Evolutionary conservation across 2,113 vertebrate genomes (phyloP), one percentile per base, ranked within the genome.

Genomic region (Stercorarius parasiticus): DNA sequence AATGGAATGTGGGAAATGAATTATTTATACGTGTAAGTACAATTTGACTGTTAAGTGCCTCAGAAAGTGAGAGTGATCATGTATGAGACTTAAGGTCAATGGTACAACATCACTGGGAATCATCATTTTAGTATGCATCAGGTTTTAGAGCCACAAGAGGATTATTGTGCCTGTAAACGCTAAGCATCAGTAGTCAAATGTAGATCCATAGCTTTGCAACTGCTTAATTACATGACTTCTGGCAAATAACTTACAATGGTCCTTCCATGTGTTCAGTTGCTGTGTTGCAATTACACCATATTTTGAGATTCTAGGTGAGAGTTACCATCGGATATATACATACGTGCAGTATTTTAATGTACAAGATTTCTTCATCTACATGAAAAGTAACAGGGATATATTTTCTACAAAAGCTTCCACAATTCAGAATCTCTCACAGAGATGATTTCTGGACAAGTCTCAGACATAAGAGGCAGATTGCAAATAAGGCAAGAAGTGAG

Each of bases 391-490:
- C 15, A 25, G 19, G 22, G 22, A 36, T 36, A 15, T 21, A 38
- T 18, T 49, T 78, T 53, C 10, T 65, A 36, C 1, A 1, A 32
- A 70, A 49, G 11, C 38, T 32, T 56, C 23, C 19, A 15, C 15
- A 21, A 55, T 42, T 61, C 42, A 49, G 17, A 82, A 65, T 36
- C 22, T 32, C 30, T 59, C 29, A 20, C 13, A 42, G 34, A 29
- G 14, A 15, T 26, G 49, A 69, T 6, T 36, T 12, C 20, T 45
- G 42, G 32, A 21, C 42, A 55, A n/a, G 20, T 23, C 38, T 59
- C 0, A 0, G 12, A 74, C 55, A n/a, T 2, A 19, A 3, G 32
- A 81, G 11, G 6, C 26, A 42, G 30, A 89, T 72, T 0, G 1
- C 19, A 34, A 67, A 16, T 4, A 58, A 69, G 11, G 13, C 34